Conservation (phyloP, 2,797 vertebrate species). For the Morus bassanus region DNA sequence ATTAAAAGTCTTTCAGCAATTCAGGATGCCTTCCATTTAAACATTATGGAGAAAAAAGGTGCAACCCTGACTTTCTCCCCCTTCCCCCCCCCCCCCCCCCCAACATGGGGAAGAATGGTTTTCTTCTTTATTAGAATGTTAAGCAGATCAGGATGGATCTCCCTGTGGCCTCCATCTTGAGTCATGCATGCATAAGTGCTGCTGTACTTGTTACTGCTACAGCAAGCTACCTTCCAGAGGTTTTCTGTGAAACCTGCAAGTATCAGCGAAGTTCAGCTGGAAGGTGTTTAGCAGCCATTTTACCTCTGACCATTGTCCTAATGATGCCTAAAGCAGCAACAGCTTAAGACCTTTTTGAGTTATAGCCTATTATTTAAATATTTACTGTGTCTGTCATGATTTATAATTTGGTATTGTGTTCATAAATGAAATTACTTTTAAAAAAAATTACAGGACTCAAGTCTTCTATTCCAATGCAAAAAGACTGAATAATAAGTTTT, state of each 20-base stretch:
- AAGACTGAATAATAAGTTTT: neutral
- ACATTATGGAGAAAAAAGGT: neutral
- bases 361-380: neutral
- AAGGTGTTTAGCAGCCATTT: neutral
- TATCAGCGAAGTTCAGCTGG: neutral
- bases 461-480: neutral
- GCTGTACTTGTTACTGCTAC: neutral
- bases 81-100: too few species aligned
- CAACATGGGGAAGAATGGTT: fast-evolving
- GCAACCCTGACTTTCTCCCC: neutral
- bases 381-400: neutral
- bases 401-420: neutral
- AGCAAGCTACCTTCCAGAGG: neutral
- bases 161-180: neutral
- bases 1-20: neutral
- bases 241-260: neutral
- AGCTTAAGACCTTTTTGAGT: neutral
- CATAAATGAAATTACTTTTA: neutral
- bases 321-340: neutral
- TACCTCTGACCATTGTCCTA: neutral
- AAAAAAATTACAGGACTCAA: neutral
- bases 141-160: neutral
- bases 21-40: neutral
- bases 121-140: neutral
- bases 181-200: neutral